phyloP scores from a whole-genome alignment of 2,797 vertebrate species.

The Poeciliopsis presidionis region DNA sequence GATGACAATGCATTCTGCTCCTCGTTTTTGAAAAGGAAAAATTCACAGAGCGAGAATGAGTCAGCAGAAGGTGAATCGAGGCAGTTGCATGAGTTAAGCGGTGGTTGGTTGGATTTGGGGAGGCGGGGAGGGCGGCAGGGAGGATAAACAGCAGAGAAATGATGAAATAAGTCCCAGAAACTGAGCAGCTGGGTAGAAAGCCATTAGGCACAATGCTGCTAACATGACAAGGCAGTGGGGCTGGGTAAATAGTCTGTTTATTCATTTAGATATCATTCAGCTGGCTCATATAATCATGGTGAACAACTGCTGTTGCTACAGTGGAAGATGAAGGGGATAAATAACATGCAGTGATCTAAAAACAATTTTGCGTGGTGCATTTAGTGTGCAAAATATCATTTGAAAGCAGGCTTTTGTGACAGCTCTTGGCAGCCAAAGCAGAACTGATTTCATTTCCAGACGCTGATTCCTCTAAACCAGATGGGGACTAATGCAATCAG shows the following conservation, averaged over 20 bases:
- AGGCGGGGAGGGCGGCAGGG: constrained; percentile 65
- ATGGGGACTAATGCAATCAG: constrained; percentile 68
- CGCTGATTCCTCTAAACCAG: constrained; percentile 60
- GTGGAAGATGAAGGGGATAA: constrained; percentile 68
- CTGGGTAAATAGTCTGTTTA: constrained; percentile 92
- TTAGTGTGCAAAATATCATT: constrained; percentile 65
- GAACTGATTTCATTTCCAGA: constrained; percentile 71
- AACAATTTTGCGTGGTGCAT: constrained; percentile 69
- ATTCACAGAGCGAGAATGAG: constrained; percentile 81
- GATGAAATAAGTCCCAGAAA: constrained; percentile 90
- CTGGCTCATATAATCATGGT: constrained; percentile 68
- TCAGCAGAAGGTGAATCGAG: constrained; percentile 80
- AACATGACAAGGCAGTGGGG: constrained; percentile 90
- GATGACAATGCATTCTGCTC: constrained; percentile 89
- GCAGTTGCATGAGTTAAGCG: constrained; percentile 71
- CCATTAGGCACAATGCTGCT: constrained; percentile 81
- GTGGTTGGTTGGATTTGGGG: neutral
- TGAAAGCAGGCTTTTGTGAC: constrained; percentile 53
- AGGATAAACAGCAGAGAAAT: constrained; percentile 91
- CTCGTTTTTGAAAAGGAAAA: constrained; percentile 91
- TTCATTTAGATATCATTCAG: constrained; percentile 81
- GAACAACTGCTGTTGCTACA: constrained; percentile 57
- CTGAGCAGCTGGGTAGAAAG: constrained; percentile 82
- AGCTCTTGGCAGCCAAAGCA: constrained; percentile 44
- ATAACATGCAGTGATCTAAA: constrained; percentile 64